These are phyloP conservation scores for Clupea harengus DNA, from an alignment of 2,113 vertebrate genomes.

Conservation along the genomic window DNA sequence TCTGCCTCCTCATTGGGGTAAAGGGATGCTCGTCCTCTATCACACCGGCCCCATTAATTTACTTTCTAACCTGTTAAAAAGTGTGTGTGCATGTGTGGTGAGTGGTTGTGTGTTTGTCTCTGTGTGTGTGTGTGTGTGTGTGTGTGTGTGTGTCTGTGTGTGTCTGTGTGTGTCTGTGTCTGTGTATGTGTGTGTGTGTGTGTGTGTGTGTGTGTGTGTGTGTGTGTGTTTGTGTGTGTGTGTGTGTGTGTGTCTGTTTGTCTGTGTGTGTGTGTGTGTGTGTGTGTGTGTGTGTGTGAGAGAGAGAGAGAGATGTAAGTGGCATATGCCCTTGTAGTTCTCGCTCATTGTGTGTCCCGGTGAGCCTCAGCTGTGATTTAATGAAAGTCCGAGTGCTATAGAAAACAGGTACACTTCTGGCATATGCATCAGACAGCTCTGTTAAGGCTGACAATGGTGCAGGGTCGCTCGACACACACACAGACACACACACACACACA, in stretches of 20 bases:
- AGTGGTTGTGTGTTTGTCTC: too few species aligned
- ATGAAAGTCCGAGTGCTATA: too few species aligned
- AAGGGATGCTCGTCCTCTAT: too few species aligned
- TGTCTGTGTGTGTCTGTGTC: not conserved
- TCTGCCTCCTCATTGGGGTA: too few species aligned
- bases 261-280: not conserved
- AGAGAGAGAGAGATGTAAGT: slow-evolving; percentile 65
- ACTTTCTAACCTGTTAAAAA: too few species aligned
- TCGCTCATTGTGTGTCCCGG: too few species aligned
- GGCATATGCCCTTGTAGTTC: slow-evolving; percentile 65
- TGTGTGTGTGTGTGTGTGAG: slow-evolving; percentile 26
- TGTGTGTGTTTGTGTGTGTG: slow-evolving; percentile 30
- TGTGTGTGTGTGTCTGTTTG: slow-evolving; percentile 49
- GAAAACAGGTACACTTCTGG: slow-evolving; percentile 70
- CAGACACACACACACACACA: not conserved
- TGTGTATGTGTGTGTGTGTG: slow-evolving; percentile 8
- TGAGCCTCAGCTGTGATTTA: too few species aligned
- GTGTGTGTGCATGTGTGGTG: too few species aligned
- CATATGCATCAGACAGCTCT: slow-evolving; percentile 74
- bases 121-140: not conserved
- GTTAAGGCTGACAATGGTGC: slow-evolving; percentile 66
- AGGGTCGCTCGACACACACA: slow-evolving; percentile 18
- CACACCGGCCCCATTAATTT: too few species aligned
- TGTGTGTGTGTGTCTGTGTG: too few species aligned
- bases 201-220: slow-evolving; percentile 61